A percentile compares a stretch with the other conserved stretches of the same genome.
Evolutionary conservation across 2,113 vertebrate genomes (phyloP).

Genomic region (Kryptolebias marmoratus): DNA sequence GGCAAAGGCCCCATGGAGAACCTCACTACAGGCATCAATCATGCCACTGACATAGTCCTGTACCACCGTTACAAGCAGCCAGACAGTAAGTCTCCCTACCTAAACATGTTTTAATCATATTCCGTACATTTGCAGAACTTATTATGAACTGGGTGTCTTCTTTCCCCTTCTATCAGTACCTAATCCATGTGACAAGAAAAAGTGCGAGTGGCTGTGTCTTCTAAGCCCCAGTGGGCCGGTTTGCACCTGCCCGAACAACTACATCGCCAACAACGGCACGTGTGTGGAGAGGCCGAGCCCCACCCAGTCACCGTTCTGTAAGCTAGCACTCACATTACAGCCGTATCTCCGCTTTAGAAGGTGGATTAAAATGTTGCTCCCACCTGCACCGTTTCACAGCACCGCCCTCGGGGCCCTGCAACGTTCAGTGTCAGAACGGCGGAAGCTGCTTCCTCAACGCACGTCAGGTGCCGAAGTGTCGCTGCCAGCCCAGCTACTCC

Average conservation of each 20-base stretch:
- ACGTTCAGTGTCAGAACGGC: constrained; percentile 88
- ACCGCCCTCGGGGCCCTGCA: constrained; percentile 84
- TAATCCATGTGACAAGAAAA: constrained; percentile 96
- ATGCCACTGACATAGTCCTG: constrained; percentile 92
- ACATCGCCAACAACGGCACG: constrained; percentile 90
- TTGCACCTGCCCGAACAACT: constrained; percentile 94
- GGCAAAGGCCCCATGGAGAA: constrained; percentile 89
- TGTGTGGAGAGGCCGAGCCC: constrained; percentile 86
- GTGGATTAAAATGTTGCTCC: background rate
- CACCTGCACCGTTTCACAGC: constrained; percentile 61
- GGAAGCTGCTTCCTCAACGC: constrained; percentile 95
- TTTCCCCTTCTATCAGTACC: constrained; percentile 81
- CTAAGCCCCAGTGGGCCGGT: constrained; percentile 95
- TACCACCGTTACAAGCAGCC: constrained; percentile 97
- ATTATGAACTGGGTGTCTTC: background rate
- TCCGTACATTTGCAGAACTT: background rate
- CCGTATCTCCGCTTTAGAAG: background rate
- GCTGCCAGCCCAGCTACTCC: constrained; percentile 92
- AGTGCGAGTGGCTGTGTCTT: constrained; percentile 96
- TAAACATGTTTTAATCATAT: background rate
- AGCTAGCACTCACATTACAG: constrained; percentile 23
- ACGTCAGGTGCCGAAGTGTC: constrained; percentile 92
- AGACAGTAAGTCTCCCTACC: constrained; percentile 81
- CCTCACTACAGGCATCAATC: constrained; percentile 92
- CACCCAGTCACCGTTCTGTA: constrained; percentile 86